These are phyloP conservation scores for Amblyjoppa fuscipennis DNA, from an alignment of 2,888 invertebrate genomes.

Conservation along the genomic window DNA sequence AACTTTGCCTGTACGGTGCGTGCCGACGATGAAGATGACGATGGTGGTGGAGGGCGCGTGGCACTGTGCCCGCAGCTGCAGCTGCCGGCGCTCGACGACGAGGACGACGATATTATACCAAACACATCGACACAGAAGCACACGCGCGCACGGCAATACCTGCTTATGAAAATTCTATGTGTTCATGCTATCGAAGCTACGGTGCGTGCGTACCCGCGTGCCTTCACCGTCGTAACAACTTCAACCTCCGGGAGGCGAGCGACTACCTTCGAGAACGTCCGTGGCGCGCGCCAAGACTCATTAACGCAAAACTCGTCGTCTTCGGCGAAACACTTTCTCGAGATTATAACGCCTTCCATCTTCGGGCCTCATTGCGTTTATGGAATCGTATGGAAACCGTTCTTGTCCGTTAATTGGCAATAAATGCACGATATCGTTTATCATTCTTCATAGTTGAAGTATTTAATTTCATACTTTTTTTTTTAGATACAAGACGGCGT, in stretches of 20 bases:
- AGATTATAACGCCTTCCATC: slow-evolving; percentile 3
- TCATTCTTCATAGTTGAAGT: background rate
- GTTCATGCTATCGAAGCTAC: slow-evolving; percentile 42
- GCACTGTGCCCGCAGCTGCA: slow-evolving; percentile 78
- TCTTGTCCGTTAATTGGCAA: background rate
- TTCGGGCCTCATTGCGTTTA: background rate
- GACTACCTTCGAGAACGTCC: slow-evolving; percentile 49
- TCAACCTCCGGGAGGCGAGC: slow-evolving; percentile 1
- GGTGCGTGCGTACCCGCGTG: slow-evolving; percentile 45
- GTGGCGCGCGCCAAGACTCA: slow-evolving; percentile 80
- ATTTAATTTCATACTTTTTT: background rate
- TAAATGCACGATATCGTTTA: background rate
- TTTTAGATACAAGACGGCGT: background rate
- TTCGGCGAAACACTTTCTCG: slow-evolving; percentile 48
- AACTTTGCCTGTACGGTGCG: slow-evolving; percentile 55
- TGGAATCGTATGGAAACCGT: slow-evolving; percentile 1
- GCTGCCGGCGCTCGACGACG: slow-evolving; percentile 73
- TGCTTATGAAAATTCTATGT: slow-evolving; percentile 46
- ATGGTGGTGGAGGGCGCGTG: slow-evolving; percentile 80
- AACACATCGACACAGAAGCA: slow-evolving; percentile 12
- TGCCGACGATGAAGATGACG: slow-evolving; percentile 47
- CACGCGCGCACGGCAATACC: slow-evolving; percentile 42
- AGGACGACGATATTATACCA: slow-evolving; percentile 44
- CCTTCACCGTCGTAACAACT: slow-evolving; percentile 50
- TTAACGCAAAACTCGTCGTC: slow-evolving; percentile 76